These are phyloP conservation scores for Drosophila subpulchrella DNA, from an alignment of 1,140 invertebrate species.

Conservation along the genomic window DNA sequence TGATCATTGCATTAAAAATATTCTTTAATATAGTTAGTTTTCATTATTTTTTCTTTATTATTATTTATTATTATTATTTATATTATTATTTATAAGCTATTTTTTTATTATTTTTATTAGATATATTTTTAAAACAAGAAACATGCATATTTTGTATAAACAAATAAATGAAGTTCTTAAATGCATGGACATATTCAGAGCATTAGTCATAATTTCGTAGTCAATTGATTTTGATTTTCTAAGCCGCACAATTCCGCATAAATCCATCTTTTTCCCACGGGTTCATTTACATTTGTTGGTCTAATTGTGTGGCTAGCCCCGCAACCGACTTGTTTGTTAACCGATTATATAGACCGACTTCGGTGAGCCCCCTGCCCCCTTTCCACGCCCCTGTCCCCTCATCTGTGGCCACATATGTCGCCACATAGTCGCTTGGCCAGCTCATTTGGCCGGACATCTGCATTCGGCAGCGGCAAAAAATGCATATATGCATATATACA, in stretches of 20 bases:
- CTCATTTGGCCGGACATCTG: conserved; percentile 65
- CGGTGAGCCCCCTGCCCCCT: background rate
- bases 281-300: conserved; percentile 12
- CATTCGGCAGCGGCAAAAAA: conserved; percentile 48
- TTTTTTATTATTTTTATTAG: too few relatives aligned
- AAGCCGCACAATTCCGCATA: background rate
- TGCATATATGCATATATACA: conserved; percentile 24
- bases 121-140: too few relatives aligned
- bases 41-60: too few relatives aligned
- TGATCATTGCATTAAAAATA: too few relatives aligned
- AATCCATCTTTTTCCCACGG: background rate
- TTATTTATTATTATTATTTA: too few relatives aligned
- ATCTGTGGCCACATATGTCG: conserved; percentile 78
- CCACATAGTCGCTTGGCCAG: conserved; percentile 69
- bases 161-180: too few relatives aligned
- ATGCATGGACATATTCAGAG: too few relatives aligned
- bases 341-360: conserved; percentile 54
- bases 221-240: conserved; percentile 9
- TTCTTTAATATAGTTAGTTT: too few relatives aligned
- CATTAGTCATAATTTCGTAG: background rate
- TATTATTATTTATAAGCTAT: too few relatives aligned
- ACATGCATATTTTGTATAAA: too few relatives aligned
- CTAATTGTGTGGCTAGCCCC: conserved; percentile 29
- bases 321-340: conserved; percentile 43
- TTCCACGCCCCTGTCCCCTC: conserved; percentile 21